Percentiles rank a stretch among this genome's conserved stretches.
Evolutionary conservation across 23 tunicate species (phyloP).

Genomic region (Halocynthia aurantium): DNA sequence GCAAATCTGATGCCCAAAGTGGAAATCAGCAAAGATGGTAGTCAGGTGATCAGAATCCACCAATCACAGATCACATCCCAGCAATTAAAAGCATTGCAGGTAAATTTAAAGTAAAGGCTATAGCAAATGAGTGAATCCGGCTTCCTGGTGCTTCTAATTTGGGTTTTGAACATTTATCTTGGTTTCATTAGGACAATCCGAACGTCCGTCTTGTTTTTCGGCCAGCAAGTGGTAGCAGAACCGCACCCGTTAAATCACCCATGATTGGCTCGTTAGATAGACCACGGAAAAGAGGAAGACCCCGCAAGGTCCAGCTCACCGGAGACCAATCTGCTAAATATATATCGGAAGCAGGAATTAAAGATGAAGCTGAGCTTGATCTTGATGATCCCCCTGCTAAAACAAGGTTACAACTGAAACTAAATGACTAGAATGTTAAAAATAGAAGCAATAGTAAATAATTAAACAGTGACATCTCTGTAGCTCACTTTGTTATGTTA

Average conservation of each 20-base stretch:
- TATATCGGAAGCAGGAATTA: neutral
- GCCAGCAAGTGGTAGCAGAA: constrained; percentile 51
- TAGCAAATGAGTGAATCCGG: too few species aligned
- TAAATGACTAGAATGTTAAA: too few species aligned
- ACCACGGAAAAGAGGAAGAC: constrained; percentile 65
- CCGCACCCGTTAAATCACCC: constrained; percentile 5
- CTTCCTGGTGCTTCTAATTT: neutral
- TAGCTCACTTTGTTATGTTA: neutral
- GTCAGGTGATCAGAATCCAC: constrained; percentile 95
- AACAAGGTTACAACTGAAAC: neutral
- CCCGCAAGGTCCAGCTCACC: constrained; percentile 28
- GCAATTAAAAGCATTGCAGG: constrained; percentile 86
- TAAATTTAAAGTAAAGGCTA: neutral
- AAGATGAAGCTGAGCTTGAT: constrained; percentile 11
- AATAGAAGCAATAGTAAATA: too few species aligned
- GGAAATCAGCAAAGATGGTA: constrained; percentile 91
- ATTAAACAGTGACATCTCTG: too few species aligned
- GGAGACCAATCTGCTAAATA: neutral
- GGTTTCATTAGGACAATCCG: constrained; percentile 68
- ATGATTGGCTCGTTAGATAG: neutral
- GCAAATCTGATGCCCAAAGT: constrained; percentile 92
- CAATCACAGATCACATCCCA: constrained; percentile 93
- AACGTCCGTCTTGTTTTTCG: constrained; percentile 91
- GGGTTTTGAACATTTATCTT: neutral
- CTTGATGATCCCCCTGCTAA: constrained; percentile 24